Evolutionary conservation across 2,797 vertebrate genomes (phyloP), one percentile per base, ranked within the genome.

Genomic region (Ceyx erithaca): DNA sequence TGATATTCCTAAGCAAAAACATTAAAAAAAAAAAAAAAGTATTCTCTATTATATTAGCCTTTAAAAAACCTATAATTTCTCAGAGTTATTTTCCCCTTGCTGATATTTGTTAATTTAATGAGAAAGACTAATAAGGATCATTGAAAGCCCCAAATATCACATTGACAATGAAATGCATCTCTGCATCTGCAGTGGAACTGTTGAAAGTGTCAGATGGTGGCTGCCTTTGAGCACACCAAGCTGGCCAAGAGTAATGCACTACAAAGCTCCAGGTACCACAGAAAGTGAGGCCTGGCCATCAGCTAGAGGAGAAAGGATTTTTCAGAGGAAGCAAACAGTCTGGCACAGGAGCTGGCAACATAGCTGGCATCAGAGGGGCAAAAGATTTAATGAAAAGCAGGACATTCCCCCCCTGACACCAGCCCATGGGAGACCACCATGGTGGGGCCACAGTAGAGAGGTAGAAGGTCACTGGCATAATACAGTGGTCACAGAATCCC

Each of bases 1-100:
- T 94, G 87, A 93, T 92, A 85, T 93, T 90, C 54, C 54, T 77
- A 86, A 80, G 16, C 75, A 66, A 93, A 95, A 97, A 91, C 35
- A 92, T 57, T 85, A 33, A 7, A 28, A 91, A 57, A 54, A 54
- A 30, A 10, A 17, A 48, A 91, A 84, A 30, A 68, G 67, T 46
- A 80, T 18, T 86, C 67, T 67, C 58, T 80, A 55, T 89, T 82
- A 76, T 92, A 95, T 85, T 93, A 90, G 33, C 15, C 62, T 88
- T 87, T 66, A 54, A 80, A 81, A 58, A 2, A 4, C 15, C 57
- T 84, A 25, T 30, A 21, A 72, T 91, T 90, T 69, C 76, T 81
- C 26, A 4, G 61, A 87, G 66, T 71, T 96, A 77, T 88, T 92
- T 97, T 64, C 19, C 22, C 6, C 19, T 89, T 93, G 68, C 40